Base-by-base conservation (phyloP, 2,797 vertebrate species). In the Oophaga sylvatica region DNA sequence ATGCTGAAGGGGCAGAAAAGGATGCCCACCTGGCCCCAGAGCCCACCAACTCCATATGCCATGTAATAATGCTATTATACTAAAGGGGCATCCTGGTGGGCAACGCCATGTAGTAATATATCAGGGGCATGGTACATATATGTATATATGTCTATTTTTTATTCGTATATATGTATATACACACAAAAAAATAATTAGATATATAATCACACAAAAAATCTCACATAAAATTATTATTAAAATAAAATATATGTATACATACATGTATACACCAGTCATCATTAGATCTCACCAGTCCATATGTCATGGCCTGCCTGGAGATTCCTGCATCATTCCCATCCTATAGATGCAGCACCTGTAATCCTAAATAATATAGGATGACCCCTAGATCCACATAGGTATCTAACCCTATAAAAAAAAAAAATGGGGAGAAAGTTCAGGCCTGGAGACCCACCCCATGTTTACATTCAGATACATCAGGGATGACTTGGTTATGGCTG, bases 391-490 rank as follows among this genome's bases (percentile, higher is more conserved):
- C 4, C 22, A 35, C 7, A 45, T 29, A 15, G 35, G 75, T 63
- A 84, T 84, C 70, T 80, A 19, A 53, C 67, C 63, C 57, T 75
- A 59, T 56, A 62, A 57, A 77, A 62, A 41, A 67, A n/a, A n/a
- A n/a, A n/a, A n/a, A n/a, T n/a, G 29, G 11, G 53, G 53, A 53
- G 29, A 45, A 48, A 62, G 78, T 80, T 48, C 45, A 45, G 29
- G 7, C 76, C 53, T 62, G 31, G 29, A 75, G 82, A 75, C 68
- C 68, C 57, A 53, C 57, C 82, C 82, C 71, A 5, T 76, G 73
- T 76, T 76, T 85, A 65, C 60, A 85, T 85, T 35, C 41, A 85
- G 71, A 67, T 29, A 67, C 41, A 65, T 77, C 41, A 78, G 41
- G 9, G 48, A 59, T 78, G 70, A 48, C 41, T 84, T 62, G 35